Evolutionary conservation across 2,797 vertebrate genomes (phyloP).

Genomic region (Acestrorhynchus altus): DNA sequence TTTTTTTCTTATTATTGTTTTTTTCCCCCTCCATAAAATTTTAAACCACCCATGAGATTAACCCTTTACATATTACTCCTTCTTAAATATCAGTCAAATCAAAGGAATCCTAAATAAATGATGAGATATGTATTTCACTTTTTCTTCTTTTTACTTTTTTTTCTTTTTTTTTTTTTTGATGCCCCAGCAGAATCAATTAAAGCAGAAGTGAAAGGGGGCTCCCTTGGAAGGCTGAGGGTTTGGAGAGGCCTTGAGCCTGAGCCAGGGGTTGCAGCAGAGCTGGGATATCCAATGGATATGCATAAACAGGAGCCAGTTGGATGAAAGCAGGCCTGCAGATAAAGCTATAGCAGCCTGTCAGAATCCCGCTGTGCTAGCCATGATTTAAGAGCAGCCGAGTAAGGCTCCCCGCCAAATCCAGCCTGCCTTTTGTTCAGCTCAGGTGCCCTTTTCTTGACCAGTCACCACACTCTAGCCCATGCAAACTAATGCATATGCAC

Average conservation of each 20-base stretch:
- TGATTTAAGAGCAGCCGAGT: slow-evolving; percentile 80
- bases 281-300: slow-evolving; percentile 67
- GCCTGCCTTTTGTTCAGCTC: slow-evolving; percentile 68
- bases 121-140: slow-evolving; percentile 74
- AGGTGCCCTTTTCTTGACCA: slow-evolving; percentile 48
- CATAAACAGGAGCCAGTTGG: slow-evolving; percentile 65
- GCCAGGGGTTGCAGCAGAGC: slow-evolving; percentile 41
- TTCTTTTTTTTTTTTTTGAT: slow-evolving; percentile 57
- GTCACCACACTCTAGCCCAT: neutral
- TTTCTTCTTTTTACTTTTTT: neutral
- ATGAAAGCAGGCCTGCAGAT: slow-evolving; percentile 46
- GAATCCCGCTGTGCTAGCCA: slow-evolving; percentile 69
- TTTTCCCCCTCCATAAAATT: slow-evolving; percentile 78
- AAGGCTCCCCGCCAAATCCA: slow-evolving; percentile 71
- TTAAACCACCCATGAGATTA: slow-evolving; percentile 77
- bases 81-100: slow-evolving; percentile 83
- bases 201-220: slow-evolving; percentile 60
- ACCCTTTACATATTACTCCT: slow-evolving; percentile 83
- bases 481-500: slow-evolving; percentile 27
- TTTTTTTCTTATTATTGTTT: slow-evolving; percentile 67
- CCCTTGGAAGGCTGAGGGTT: slow-evolving; percentile 65
- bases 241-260: slow-evolving; percentile 70
- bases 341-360: slow-evolving; percentile 74
- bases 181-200: slow-evolving; percentile 83
- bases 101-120: slow-evolving; percentile 81